A percentile compares a stretch with the other conserved stretches of the same genome.
Conservation (phyloP, 1,140 invertebrate species). For the Pomacea maculata region DNA sequence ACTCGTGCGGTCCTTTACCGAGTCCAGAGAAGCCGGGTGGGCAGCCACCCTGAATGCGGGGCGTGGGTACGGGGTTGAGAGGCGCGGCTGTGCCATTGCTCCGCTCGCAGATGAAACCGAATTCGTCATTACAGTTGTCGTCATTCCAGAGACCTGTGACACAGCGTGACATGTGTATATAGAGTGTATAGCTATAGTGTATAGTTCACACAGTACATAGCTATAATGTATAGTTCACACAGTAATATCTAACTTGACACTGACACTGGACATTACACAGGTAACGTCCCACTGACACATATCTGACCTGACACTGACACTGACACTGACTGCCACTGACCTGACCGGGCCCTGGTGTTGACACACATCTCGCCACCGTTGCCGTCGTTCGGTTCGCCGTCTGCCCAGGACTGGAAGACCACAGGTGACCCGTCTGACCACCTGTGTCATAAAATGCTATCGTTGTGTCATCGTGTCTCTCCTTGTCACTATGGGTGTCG, state of each 20-base stretch:
- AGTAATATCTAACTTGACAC: too few species aligned
- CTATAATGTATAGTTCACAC: not conserved
- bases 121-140: constrained; percentile 42
- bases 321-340: too few species aligned
- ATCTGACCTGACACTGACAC: too few species aligned
- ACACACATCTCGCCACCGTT: constrained; percentile 51
- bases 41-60: constrained; percentile 39
- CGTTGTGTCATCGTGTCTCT: not conserved
- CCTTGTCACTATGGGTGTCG: not conserved
- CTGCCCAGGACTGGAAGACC: constrained; percentile 38
- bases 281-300: too few species aligned
- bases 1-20: constrained; percentile 7
- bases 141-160: constrained; percentile 45
- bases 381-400: constrained; percentile 45
- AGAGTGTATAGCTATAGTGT: too few species aligned
- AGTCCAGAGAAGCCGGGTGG: constrained; percentile 34
- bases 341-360: constrained; percentile 30
- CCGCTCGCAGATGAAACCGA: constrained; percentile 48
- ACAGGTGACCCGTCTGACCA: constrained; percentile 46
- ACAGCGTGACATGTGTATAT: not conserved
- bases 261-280: too few species aligned
- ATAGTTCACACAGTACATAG: too few species aligned
- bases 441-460: constrained; percentile 20
- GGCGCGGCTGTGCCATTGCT: constrained; percentile 16
- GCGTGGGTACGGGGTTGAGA: constrained; percentile 30